Evolutionary conservation across 2,888 invertebrate species (phyloP), one percentile per base, ranked within the genome.

Genomic region (Leptinotarsa peninsularis): DNA sequence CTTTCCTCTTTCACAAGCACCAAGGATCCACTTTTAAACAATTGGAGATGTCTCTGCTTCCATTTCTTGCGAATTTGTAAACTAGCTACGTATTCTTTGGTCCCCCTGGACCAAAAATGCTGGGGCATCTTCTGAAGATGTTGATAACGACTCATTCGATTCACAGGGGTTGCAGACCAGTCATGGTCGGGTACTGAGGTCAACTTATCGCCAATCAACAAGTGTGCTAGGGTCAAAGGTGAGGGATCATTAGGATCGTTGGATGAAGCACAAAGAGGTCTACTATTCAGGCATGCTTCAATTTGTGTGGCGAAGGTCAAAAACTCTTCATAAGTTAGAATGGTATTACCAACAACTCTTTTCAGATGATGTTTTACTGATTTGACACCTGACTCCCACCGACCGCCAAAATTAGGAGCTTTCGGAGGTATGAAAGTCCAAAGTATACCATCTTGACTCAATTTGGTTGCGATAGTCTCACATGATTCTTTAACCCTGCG

Each of bases 211-310:
- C 81, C 79, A 66, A 83, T 81, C 2, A 84, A 76, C 67, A 85
- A 83, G 70, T 84, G 84, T 17, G 75, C 79, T 1, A 83, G 83
- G 4, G 83, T 84, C 4, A 84, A 72, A 4, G 78, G 72, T n/a
- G 66, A 72, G 23, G 77, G 71, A 72, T 84, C 82, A 60, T 78
- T 78, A 3, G 83, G 83, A 76, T 85, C 83, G 15, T 50, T 50
- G 17, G 71, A 66, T 5, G 83, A 10, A 3, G 83, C 78, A 17
- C 71, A 75, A 7, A 85, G 75, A 4, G 85, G 85, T 33, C 85
- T 60, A 2, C 82, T 85, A 75, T 85, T 86, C 2, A 66, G 84
- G 69, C 81, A 74, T 4, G 82, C 80, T 75, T 86, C 84, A 43
- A 78, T 66, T 21, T 15, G 66, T 15, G 58, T 49, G 4, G 76